Evolutionary conservation across 2,888 invertebrate species (phyloP).

Genomic region (Leptothorax acervorum): DNA sequence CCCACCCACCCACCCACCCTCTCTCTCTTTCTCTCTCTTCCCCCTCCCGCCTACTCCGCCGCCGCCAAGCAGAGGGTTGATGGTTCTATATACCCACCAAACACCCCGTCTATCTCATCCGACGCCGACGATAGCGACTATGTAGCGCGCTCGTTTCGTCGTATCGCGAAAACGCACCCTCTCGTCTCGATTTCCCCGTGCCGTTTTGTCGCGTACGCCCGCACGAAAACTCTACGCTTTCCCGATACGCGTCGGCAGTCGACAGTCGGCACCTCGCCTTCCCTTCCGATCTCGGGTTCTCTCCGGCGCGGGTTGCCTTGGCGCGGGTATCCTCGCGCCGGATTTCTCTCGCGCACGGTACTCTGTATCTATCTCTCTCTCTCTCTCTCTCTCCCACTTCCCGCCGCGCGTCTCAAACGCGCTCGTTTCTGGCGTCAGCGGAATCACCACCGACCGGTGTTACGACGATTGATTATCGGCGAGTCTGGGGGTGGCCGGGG

Average conservation of each 20-base stretch:
- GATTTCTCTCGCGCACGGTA: slow-evolving; percentile 5
- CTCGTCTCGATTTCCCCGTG: slow-evolving; percentile 32
- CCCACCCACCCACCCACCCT: not conserved
- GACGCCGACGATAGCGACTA: slow-evolving; percentile 17
- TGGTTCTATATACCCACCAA: slow-evolving; percentile 30
- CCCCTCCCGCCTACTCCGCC: not conserved
- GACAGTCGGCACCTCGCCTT: not conserved
- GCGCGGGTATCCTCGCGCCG: not conserved
- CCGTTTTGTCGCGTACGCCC: slow-evolving; percentile 34
- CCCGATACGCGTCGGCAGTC: slow-evolving; percentile 17
- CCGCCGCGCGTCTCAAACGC: slow-evolving; percentile 60
- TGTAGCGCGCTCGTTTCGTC: slow-evolving; percentile 27
- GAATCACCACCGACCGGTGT: slow-evolving; percentile 82
- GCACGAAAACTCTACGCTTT: slow-evolving; percentile 33
- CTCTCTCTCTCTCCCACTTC: slow-evolving; percentile 9
- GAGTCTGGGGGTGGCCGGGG: slow-evolving; percentile 79
- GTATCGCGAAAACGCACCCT: slow-evolving; percentile 44
- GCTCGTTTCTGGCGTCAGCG: slow-evolving; percentile 74
- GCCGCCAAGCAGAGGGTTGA: slow-evolving; percentile 5
- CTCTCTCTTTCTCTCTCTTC: slow-evolving; percentile 3
- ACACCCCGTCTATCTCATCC: slow-evolving; percentile 51
- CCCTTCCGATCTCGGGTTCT: not conserved
- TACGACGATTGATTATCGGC: slow-evolving; percentile 86
- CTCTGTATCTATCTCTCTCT: not conserved
- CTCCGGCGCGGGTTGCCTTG: not conserved